Conservation (phyloP, 2,113 vertebrate species). For the Sebastes fasciatus region DNA sequence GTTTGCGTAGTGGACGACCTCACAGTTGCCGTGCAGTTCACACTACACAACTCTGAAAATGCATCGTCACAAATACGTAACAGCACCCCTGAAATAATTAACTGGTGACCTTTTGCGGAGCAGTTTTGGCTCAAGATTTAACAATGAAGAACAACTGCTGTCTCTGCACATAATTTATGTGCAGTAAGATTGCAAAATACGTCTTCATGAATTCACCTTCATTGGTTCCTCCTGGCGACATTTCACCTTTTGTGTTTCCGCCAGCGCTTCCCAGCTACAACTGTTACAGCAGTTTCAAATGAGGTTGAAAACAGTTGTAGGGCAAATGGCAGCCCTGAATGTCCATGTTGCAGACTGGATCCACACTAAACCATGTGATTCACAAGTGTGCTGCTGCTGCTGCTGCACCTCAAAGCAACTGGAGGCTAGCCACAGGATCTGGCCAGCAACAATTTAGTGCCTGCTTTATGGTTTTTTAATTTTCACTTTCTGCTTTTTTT, state of each 20-base stretch:
- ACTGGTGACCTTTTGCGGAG: slow-evolving; percentile 11
- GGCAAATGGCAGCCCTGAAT: slow-evolving; percentile 3
- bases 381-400: neutral
- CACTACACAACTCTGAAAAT: neutral
- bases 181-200: neutral
- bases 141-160: slow-evolving; percentile 37
- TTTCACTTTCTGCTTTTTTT: slow-evolving; percentile 44
- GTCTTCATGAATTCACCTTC: neutral
- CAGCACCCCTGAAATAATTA: neutral
- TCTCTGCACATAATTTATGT: slow-evolving; percentile 23
- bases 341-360: neutral
- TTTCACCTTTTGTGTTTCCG: slow-evolving; percentile 18
- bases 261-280: neutral
- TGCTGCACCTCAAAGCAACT: neutral
- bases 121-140: neutral
- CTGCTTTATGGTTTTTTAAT: slow-evolving; percentile 18
- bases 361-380: slow-evolving; percentile 11
- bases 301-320: slow-evolving; percentile 27
- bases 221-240: slow-evolving; percentile 16
- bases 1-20: neutral
- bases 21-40: neutral
- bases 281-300: slow-evolving; percentile 13
- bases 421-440: neutral
- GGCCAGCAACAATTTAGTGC: neutral
- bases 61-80: slow-evolving; percentile 4